These are phyloP conservation scores for Tinea pellionella DNA, from an alignment of 2,888 invertebrate genomes.

Conservation along the genomic window DNA sequence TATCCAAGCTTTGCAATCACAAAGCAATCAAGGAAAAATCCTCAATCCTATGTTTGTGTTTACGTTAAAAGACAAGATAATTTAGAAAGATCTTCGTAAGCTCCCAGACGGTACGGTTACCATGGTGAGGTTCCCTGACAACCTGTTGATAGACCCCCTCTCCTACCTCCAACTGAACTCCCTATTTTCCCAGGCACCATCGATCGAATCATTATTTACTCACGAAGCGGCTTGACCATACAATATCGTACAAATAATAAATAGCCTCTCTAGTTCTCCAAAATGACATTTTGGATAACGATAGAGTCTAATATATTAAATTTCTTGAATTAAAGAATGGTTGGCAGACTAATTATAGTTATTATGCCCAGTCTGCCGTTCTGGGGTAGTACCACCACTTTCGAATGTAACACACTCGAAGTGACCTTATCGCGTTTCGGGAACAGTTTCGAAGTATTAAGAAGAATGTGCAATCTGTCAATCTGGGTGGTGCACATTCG, in stretches of 20 bases:
- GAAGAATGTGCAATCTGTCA: too few relatives aligned
- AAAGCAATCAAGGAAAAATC: conserved; percentile 9
- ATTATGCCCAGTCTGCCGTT: too few relatives aligned
- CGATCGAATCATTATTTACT: conserved; percentile 10
- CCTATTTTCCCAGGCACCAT: conserved; percentile 9
- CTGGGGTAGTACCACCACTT: too few relatives aligned
- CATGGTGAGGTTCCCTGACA: conserved; percentile 5
- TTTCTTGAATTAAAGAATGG: too few relatives aligned
- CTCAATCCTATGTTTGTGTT: conserved; percentile 10
- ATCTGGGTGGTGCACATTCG: too few relatives aligned
- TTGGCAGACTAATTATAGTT: too few relatives aligned
- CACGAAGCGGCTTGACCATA: neutral
- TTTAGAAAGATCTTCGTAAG: conserved; percentile 8
- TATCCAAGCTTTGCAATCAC: conserved; percentile 4
- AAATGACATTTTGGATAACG: too few relatives aligned
- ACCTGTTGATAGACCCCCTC: conserved; percentile 9
- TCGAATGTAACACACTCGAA: too few relatives aligned
- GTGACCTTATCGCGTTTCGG: too few relatives aligned
- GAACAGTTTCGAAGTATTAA: too few relatives aligned
- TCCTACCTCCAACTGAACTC: neutral
- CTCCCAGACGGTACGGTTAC: neutral
- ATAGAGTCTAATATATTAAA: too few relatives aligned
- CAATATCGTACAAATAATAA: neutral
- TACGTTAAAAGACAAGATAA: conserved; percentile 10
- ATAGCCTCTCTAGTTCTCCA: too few relatives aligned